Conservation (phyloP, 2,113 vertebrate genomes). For the Salminus brasiliensis region DNA sequence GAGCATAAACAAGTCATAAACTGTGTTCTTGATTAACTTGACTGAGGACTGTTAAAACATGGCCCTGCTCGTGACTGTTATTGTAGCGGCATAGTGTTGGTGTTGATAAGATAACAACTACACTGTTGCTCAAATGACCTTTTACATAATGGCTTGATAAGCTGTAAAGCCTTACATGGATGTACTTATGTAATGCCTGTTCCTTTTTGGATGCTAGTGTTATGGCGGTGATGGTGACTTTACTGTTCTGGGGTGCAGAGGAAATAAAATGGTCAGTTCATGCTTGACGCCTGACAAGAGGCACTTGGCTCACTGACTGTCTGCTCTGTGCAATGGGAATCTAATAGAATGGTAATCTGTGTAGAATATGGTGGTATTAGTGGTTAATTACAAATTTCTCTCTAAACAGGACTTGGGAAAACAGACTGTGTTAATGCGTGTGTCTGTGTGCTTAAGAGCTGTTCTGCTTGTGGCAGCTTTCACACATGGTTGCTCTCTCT, state of each 20-base stretch:
- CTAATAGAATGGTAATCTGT: conserved; percentile 15
- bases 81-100: neutral
- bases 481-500: conserved; percentile 21
- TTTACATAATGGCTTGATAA: neutral
- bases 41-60: neutral
- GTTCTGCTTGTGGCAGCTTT: conserved; percentile 11
- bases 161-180: neutral
- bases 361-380: conserved; percentile 25
- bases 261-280: neutral
- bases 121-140: neutral
- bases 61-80: neutral
- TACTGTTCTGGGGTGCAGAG: neutral
- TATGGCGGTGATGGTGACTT: neutral
- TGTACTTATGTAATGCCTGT: neutral
- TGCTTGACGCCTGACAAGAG: neutral
- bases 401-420: neutral
- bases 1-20: neutral
- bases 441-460: neutral
- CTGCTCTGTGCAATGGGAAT: conserved; percentile 5
- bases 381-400: conserved; percentile 45
- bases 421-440: neutral
- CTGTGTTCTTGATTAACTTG: neutral
- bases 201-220: neutral
- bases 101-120: conserved; percentile 2
- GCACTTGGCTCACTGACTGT: neutral